These are phyloP conservation scores for Stegophylla sp. DNA, from an alignment of 2,888 invertebrate species.

Conservation along the genomic window DNA sequence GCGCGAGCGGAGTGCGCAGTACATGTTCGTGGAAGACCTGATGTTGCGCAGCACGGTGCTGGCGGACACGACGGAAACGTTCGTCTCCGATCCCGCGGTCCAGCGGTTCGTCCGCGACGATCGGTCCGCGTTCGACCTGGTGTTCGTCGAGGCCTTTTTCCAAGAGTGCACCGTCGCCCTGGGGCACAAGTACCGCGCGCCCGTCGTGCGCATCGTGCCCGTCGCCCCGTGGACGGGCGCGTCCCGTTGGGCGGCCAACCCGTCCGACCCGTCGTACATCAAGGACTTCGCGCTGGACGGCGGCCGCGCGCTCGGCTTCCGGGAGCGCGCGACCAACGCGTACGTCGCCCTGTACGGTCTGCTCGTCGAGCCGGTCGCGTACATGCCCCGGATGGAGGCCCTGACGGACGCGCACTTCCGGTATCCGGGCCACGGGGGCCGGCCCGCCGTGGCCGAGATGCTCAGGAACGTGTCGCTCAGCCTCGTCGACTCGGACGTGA, in stretches of 20 bases:
- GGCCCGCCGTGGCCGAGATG: conserved; percentile 61
- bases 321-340: conserved; percentile 14
- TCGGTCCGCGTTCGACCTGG: conserved; percentile 33
- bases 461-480: conserved; percentile 61
- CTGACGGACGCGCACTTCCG: conserved; percentile 42
- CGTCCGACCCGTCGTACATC: conserved; percentile 17
- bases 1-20: neutral
- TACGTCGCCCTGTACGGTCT: neutral
- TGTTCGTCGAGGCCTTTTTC: conserved; percentile 61
- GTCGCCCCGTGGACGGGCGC: conserved; percentile 29
- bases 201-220: conserved; percentile 61
- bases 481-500: conserved; percentile 63
- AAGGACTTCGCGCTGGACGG: conserved; percentile 37
- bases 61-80: conserved; percentile 3
- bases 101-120: conserved; percentile 45
- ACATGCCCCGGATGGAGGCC: conserved; percentile 15
- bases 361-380: conserved; percentile 25
- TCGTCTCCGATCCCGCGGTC: neutral
- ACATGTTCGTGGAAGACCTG: conserved; percentile 11
- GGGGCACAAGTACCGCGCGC: conserved; percentile 63
- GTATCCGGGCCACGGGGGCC: conserved; percentile 45
- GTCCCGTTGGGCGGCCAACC: conserved; percentile 29
- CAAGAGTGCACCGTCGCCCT: conserved; percentile 63
- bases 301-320: conserved; percentile 14
- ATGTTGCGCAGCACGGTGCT: conserved; percentile 12